phyloP scores from a whole-genome alignment of 2,113 vertebrate genomes.

The human (Homo sapiens) region DNA sequence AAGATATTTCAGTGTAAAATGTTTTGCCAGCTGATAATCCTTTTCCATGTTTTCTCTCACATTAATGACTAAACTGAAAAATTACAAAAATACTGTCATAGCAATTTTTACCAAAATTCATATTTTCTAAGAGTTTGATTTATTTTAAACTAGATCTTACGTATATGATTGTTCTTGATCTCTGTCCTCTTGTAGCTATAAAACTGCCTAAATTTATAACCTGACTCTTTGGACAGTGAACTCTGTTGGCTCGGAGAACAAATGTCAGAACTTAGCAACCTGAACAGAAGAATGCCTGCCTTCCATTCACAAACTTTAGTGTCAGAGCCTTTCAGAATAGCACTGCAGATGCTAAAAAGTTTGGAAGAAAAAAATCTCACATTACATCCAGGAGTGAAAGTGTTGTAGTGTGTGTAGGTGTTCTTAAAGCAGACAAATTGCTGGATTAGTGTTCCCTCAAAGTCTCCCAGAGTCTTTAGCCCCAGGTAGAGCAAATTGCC shows the following conservation, averaged over 20 bases:
- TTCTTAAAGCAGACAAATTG: neutral
- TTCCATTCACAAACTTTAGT: constrained; percentile 28
- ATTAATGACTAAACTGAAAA: constrained; percentile 40
- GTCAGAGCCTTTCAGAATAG: constrained; percentile 23
- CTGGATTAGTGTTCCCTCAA: neutral
- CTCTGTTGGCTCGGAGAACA: constrained; percentile 1
- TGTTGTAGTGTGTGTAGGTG: neutral
- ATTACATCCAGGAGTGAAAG: neutral
- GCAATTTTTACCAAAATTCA: constrained; percentile 37
- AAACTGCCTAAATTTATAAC: constrained; percentile 31
- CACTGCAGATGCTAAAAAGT: neutral
- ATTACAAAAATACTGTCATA: neutral
- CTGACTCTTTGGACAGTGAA: neutral
- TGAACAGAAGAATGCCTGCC: neutral
- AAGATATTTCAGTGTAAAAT: constrained; percentile 36
- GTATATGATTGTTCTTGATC: neutral
- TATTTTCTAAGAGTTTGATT: constrained; percentile 32
- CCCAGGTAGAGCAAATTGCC: neutral
- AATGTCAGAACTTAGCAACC: constrained; percentile 14
- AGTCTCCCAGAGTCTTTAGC: neutral
- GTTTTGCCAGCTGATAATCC: neutral
- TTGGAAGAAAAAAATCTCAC: neutral
- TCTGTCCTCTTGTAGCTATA: neutral
- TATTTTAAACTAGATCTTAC: neutral
- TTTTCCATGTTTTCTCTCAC: constrained; percentile 21